phyloP scores from a whole-genome alignment of 2,113 vertebrate genomes.

The Mugil cephalus region DNA sequence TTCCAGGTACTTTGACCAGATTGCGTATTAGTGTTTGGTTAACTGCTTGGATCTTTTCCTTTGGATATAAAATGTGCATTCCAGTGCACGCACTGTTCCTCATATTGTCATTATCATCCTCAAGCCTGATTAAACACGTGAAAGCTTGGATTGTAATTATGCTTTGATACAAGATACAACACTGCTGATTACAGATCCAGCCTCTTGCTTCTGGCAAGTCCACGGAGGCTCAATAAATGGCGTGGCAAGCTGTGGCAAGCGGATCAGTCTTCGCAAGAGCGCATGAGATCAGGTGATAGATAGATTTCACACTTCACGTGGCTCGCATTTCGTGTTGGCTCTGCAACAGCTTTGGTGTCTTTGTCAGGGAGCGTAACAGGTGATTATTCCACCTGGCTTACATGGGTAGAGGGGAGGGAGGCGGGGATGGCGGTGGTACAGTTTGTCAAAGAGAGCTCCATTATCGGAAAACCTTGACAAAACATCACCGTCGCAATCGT shows the following conservation, averaged over 20 bases:
- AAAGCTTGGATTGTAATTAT: constrained; percentile 7
- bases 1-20: neutral
- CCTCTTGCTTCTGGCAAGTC: constrained; percentile 15
- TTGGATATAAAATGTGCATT: neutral
- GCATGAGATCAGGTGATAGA: constrained; percentile 66
- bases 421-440: neutral
- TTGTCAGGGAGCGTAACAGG: constrained; percentile 75
- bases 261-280: constrained; percentile 36
- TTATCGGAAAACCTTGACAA: neutral
- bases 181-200: constrained; percentile 1
- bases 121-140: constrained; percentile 22
- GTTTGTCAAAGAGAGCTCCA: neutral
- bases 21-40: too few species aligned
- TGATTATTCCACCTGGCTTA: constrained; percentile 76
- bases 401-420: neutral
- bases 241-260: constrained; percentile 53
- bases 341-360: constrained; percentile 64
- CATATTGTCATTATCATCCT: neutral
- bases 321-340: constrained; percentile 56
- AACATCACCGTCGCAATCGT: too few species aligned
- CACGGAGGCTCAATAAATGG: constrained; percentile 48
- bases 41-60: neutral
- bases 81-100: neutral
- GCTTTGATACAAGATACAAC: neutral
- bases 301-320: constrained; percentile 74